Base-by-base conservation (phyloP, 2,797 vertebrate genomes). In the Alfaro cultratus region DNA sequence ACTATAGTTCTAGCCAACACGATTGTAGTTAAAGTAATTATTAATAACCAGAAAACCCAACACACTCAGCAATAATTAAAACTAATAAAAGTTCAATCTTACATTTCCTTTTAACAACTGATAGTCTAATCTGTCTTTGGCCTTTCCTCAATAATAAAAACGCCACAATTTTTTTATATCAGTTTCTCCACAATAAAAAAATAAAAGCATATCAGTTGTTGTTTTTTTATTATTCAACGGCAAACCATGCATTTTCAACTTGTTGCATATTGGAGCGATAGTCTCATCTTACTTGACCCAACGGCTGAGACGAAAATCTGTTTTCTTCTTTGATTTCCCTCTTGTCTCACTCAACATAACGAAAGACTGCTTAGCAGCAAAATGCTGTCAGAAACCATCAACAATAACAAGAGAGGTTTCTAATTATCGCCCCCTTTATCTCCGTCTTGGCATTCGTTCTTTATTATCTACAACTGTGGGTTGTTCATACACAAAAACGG, bases 381-480 rank as follows among this genome's bases (percentile, higher is more conserved):
- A 51, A 80, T 31, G 76, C 70, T 70, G 80, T 88, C 77, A 86
- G 34, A 80, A 68, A 47, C 45, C 21, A 85, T 80, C 41, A 86
- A 57, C 21, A 45, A 45, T 47, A 80, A 57, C 60, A 41, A 49
- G 64, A 74, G 47, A 45, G 83, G 75, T 79, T 79, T 79, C 11
- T 86, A 78, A 90, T 85, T 75, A 83, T 82, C n/a, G 7, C 76
- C 68, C 81, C 81, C 76, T 85, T 91, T 68, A 83, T 85, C 71
- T 81, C 29, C 55, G 0, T 74, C 73, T 64, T 80, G 41, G 46
- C 73, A 29, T 53, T 83, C 68, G 49, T 21, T 72, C 73, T 75
- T 78, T 78, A 78, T 76, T 74, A 41, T 70, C 79, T 43, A 45
- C 51, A 62, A 41, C 73, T 1, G 10, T 64, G 73, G 68, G 53